Evolutionary conservation across 1,140 invertebrate species (phyloP).

Genomic region (Atta texana): DNA sequence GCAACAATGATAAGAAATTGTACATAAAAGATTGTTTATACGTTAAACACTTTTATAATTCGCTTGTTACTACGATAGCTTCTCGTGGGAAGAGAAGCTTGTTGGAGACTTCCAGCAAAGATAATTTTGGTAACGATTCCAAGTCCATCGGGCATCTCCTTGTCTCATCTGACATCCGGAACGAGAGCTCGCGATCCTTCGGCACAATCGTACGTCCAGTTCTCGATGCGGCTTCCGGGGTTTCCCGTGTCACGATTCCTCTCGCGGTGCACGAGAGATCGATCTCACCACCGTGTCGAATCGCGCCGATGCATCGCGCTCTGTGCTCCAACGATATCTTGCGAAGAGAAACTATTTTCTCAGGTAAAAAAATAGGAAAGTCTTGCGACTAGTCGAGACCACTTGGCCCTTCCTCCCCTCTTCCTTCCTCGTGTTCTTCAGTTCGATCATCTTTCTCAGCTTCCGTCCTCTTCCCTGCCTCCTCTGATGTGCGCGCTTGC

Average conservation of each 20-base stretch:
- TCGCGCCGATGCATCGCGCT: slow-evolving; percentile 4
- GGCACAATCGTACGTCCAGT: slow-evolving; percentile 41
- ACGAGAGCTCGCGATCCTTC: slow-evolving; percentile 29
- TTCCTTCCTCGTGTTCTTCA: not conserved
- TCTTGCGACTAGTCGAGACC: slow-evolving; percentile 45
- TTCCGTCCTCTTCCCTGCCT: slow-evolving; percentile 37
- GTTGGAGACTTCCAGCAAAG: not conserved
- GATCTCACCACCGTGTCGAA: slow-evolving; percentile 54
- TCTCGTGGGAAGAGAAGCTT: slow-evolving; percentile 13
- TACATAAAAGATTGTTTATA: not conserved
- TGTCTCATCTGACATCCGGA: not conserved
- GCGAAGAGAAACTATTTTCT: slow-evolving; percentile 39
- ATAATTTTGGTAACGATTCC: slow-evolving; percentile 27
- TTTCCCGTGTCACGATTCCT: slow-evolving; percentile 63
- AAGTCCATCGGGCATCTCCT: not conserved
- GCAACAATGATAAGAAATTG: not conserved
- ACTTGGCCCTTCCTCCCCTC: slow-evolving; percentile 12
- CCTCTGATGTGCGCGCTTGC: slow-evolving; percentile 13
- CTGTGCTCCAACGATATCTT: slow-evolving; percentile 27
- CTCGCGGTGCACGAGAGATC: slow-evolving; percentile 69
- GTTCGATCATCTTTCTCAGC: slow-evolving; percentile 30
- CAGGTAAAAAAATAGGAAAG: slow-evolving; percentile 39
- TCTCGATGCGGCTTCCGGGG: slow-evolving; percentile 62
- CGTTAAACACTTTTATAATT: not conserved
- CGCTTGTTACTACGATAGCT: not conserved